Base-by-base conservation (phyloP, 2,797 vertebrate genomes). In the Fringilla coelebs region DNA sequence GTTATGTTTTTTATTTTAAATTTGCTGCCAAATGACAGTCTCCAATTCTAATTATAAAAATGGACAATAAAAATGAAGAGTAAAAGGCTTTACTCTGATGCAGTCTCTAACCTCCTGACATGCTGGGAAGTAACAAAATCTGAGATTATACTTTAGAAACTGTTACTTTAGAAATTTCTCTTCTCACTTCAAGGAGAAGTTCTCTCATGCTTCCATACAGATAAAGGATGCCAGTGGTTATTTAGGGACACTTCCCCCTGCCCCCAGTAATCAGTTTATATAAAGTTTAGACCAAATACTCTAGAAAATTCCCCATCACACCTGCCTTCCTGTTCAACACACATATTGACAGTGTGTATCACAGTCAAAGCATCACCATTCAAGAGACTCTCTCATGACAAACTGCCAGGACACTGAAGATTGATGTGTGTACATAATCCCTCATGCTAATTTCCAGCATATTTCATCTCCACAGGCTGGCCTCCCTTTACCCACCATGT, bases 31-130 rank as follows among this genome's bases (percentile, higher is more conserved):
- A 92, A 90, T 93, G 41, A 92, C 78, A 85, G 51, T 36, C 82
- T 96, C 90, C 68, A 73, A 81, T 79, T 96, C 97, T 94, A 93
- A 95, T 97, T 97, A 90, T 58, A 96, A 96, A 94, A 95, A 94
- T 1, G 7, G 81, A 88, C 74, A 95, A 70, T 76, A 85, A 88
- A 96, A 96, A 88, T 21, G 32, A 96, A 86, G 70, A 93, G 82
- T 49, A 88, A 95, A 96, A 95, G 85, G 70, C 61, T 78, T 93
- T 77, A 79, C 48, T 94, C n/a, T 80, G 38, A 71, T 73, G 34
- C 31, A 72, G 40, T 48, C 41, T 68, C 20, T 34, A 91, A 79
- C 21, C 12, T 46, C 25, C 67, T 77, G 62, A 74, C 15, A 51
- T 4, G 10, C 9, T 83, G 45, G 31, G 41, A 76, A 83, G 32